These are phyloP conservation scores for Sitobion miscanthi DNA, from an alignment of 1,140 invertebrate species.

Conservation along the genomic window DNA sequence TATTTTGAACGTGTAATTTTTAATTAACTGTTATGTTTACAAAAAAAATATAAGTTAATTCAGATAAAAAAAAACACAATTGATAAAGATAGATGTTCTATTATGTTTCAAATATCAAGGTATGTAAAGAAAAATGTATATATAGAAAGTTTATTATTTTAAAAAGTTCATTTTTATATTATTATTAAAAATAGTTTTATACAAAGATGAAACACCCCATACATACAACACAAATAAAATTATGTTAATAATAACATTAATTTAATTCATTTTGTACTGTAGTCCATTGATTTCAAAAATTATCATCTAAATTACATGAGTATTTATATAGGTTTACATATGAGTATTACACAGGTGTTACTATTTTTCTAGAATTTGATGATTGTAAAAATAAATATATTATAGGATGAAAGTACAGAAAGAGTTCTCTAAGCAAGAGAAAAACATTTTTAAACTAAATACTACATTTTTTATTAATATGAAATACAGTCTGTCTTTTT, in stretches of 20 bases:
- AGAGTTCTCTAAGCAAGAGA: background rate
- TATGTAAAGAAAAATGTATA: background rate
- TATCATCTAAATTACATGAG: background rate
- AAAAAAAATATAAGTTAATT: background rate
- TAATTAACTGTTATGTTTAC: background rate
- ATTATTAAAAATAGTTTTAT: background rate
- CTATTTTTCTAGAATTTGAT: background rate
- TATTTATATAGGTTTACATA: background rate
- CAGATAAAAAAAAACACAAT: background rate
- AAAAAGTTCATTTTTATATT: background rate
- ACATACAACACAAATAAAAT: background rate
- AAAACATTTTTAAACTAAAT: slow-evolving; percentile 3
- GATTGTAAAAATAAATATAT: background rate
- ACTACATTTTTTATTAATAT: slow-evolving; percentile 9
- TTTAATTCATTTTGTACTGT: background rate
- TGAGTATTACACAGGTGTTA: too few relatives aligned
- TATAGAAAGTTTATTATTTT: background rate
- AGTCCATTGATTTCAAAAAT: background rate
- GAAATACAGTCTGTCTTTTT: slow-evolving; percentile 19
- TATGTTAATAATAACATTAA: background rate
- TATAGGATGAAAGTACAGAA: background rate
- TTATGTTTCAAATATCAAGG: background rate
- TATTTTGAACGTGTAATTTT: background rate
- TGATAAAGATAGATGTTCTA: background rate
- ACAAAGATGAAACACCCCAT: background rate